phyloP scores from a whole-genome alignment of 2,113 vertebrate genomes.

The Halcyon senegalensis region DNA sequence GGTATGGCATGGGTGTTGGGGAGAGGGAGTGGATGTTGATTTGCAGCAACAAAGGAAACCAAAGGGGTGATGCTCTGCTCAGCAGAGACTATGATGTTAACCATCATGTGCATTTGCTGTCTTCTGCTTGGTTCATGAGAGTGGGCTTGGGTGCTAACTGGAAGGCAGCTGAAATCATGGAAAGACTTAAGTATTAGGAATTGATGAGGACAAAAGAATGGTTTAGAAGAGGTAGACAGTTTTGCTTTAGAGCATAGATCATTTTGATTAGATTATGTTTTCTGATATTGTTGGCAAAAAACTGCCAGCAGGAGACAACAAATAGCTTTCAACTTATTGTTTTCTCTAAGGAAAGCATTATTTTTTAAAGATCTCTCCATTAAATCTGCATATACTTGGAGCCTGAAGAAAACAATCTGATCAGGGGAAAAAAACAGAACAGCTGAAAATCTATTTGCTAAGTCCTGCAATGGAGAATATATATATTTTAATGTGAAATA shows the following conservation, averaged over 20 bases:
- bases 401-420: conserved; percentile 30
- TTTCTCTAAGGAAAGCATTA: conserved; percentile 36
- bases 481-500: conserved; percentile 21
- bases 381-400: conserved; percentile 59
- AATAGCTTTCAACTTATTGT: conserved; percentile 42
- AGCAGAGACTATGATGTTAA: no score
- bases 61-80: background rate
- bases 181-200: background rate
- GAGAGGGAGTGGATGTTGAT: background rate
- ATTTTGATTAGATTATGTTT: background rate
- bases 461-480: background rate
- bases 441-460: conserved; percentile 13
- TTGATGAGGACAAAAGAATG: background rate
- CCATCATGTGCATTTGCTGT: accelerated
- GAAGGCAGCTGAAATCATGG: background rate
- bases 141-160: background rate
- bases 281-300: conserved; percentile 51
- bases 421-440: background rate
- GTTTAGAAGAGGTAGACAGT: background rate
- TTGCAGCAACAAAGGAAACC: background rate
- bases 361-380: conserved; percentile 54
- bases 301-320: background rate
- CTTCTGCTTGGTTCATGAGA: background rate
- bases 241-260: background rate
- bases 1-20: background rate